Base-by-base conservation (phyloP, 2,888 invertebrate species). In the Drosophila neonasuta region DNA sequence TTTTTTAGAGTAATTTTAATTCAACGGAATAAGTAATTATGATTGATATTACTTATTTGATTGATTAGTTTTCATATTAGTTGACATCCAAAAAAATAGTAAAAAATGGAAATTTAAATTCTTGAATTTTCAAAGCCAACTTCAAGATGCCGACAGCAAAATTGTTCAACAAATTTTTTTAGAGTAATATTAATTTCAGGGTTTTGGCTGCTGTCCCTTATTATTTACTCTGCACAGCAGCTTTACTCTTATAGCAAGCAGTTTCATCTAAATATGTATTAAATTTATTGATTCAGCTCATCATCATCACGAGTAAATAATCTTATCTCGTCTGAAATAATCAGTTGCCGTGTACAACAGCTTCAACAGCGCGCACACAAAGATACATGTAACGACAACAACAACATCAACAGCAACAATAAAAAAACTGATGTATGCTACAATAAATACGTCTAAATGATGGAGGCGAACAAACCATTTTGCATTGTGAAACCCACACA, bases 361-460 rank as follows among this genome's bases (percentile, higher is more conserved):
- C 15, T 30, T 42, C 42, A n/a, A 42, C 42, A 36, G 11, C 11
- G 24, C 9, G 29, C n/a, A 39, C 29, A 41, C 29, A 51, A 17
- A 34, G 20, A 36, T 42, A 30, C 5, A 15, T 49, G 10, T 6
- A 29, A 1, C n/a, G 1, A 20, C 20, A 20, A 48, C 42, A n/a
- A 42, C 42, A 36, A 3, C 11, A 15, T 30, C 42, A n/a, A 32
- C 42, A 36, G 4, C 11, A 51, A 1, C n/a, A 5, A 36, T 5
- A 36, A 32, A 36, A n/a, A 36, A 36, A n/a, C 44, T 44, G 29
- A 41, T 50, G 20, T 6, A 51, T 36, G 20, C 34, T 15, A 46
- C 11, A 55, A 45, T 55, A 55, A 44, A 56, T 45, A 24, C 36
- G 34, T 45, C 45, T 45, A 24, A 45, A 36, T 36, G 32, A 34